A percentile compares a stretch with the other conserved stretches of the same genome.
Evolutionary conservation across 2,888 invertebrate species (phyloP).

Genomic region (Drosophila leonis): DNA sequence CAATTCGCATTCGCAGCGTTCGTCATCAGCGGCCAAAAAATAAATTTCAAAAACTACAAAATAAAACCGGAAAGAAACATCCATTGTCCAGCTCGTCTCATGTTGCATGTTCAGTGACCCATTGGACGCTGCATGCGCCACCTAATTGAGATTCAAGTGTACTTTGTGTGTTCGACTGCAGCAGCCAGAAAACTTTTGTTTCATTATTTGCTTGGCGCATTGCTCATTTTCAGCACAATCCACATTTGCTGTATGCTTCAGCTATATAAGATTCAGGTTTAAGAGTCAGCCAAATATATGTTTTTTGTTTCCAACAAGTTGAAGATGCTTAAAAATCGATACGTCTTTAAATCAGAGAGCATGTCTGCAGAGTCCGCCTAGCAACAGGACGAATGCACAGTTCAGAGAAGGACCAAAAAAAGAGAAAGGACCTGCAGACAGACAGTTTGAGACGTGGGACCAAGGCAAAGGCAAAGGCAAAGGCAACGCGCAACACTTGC

Average conservation of each 20-base stretch:
- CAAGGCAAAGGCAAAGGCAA: neutral
- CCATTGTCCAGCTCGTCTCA: slow-evolving; percentile 25
- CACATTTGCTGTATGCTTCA: slow-evolving; percentile 56
- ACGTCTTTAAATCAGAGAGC: slow-evolving; percentile 23
- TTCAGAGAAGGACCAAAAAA: neutral
- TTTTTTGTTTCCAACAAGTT: too few species aligned
- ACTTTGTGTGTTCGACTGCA: slow-evolving; percentile 43
- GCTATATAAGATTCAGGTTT: neutral
- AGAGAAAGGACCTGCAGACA: slow-evolving; percentile 41
- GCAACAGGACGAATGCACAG: slow-evolving; percentile 59
- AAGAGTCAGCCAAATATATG: neutral
- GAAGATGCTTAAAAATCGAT: slow-evolving; percentile 5
- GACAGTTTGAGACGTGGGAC: neutral
- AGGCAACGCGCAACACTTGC: slow-evolving; percentile 65
- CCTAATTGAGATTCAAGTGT: slow-evolving; percentile 77
- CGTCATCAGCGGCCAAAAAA: slow-evolving; percentile 40
- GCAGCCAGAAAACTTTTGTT: slow-evolving; percentile 22
- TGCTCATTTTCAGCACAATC: slow-evolving; percentile 50
- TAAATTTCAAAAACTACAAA: too few species aligned
- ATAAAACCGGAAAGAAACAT: slow-evolving; percentile 15
- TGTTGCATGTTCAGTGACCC: slow-evolving; percentile 54
- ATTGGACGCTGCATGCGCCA: slow-evolving; percentile 51
- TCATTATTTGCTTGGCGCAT: slow-evolving; percentile 40
- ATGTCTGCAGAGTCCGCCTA: slow-evolving; percentile 44
- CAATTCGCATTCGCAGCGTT: slow-evolving; percentile 46